These are phyloP conservation scores for Amblyjoppa proteus DNA, from an alignment of 2,888 invertebrate species.

Conservation along the genomic window DNA sequence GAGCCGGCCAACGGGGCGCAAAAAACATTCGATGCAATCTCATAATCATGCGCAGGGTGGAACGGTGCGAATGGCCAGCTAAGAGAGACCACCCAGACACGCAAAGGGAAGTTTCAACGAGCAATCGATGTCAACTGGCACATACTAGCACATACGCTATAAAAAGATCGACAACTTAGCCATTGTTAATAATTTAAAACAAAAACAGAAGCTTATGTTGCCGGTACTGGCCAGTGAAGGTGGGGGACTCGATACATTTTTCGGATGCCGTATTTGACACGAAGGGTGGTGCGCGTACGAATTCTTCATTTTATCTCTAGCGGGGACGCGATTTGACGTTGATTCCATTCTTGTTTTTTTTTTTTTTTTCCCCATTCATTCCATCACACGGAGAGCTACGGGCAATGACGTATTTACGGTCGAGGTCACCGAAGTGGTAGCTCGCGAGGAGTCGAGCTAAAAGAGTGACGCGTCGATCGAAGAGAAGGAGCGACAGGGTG, in stretches of 20 bases:
- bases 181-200: too few species aligned
- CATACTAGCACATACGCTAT: too few species aligned
- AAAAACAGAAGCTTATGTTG: too few species aligned
- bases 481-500: slow-evolving; percentile 32
- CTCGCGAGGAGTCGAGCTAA: neutral
- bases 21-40: slow-evolving; percentile 14
- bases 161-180: too few species aligned
- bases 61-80: too few species aligned
- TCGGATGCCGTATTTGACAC: slow-evolving; percentile 27
- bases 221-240: neutral
- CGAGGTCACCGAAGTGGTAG: slow-evolving; percentile 26
- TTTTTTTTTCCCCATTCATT: slow-evolving; percentile 18
- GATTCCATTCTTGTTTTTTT: slow-evolving; percentile 42
- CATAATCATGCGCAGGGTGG: neutral
- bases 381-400: slow-evolving; percentile 28
- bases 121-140: too few species aligned
- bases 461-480: slow-evolving; percentile 22
- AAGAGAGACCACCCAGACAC: too few species aligned
- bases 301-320: slow-evolving; percentile 42
- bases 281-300: slow-evolving; percentile 52
- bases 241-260: slow-evolving; percentile 34
- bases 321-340: slow-evolving; percentile 60
- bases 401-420: slow-evolving; percentile 74
- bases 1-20: slow-evolving; percentile 1
- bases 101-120: too few species aligned